Evolutionary conservation across 2,888 invertebrate genomes (phyloP), one percentile per base, ranked within the genome.

Genomic region (Dryomyza anilis): DNA sequence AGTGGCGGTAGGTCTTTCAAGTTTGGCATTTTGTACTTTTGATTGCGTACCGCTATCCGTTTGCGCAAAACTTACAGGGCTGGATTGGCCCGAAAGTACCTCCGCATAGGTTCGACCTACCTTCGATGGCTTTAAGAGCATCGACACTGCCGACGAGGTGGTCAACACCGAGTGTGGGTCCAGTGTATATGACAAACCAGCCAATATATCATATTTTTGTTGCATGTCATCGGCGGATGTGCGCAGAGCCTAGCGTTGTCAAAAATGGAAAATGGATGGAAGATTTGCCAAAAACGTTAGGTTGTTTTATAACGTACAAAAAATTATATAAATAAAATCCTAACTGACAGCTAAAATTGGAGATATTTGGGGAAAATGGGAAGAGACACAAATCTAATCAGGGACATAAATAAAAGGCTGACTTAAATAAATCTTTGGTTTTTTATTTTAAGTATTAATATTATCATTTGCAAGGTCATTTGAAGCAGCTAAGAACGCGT

Each of bases 121-220:
- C 70, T 78, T 78, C 67, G 78, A 77, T 71, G 79, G 82, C 72
- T 83, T 84, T 72, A 84, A 79, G 75, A 83, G 81, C 78, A 84
- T 83, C 77, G 85, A 84, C 74, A 85, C 84, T 78, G 84, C 77
- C 67, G 83, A 83, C 69, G 84, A 82, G 73, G 81, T 81, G 65
- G 83, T 84, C 82, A 85, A 85, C 81, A 86, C 81, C 76, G 83
- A 83, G 77, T 89, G 88, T 77, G 93, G 91, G 86, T 93, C 93
- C 87, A 90, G 85, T 83, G 86, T 87, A 85, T 88, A 89, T 85
- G 91, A 89, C 83, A 87, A 86, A 84, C 87, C 87, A 83, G 87
- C 87, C 85, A 91, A 87, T 83, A 87, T 86, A 86, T 88, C 88
- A 86, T 90, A 89, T 84, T 88, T 89, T 85, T 88, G 88, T 85